Base-by-base conservation (phyloP, 1,140 invertebrate genomes). In the Tetramorium alpestre region DNA sequence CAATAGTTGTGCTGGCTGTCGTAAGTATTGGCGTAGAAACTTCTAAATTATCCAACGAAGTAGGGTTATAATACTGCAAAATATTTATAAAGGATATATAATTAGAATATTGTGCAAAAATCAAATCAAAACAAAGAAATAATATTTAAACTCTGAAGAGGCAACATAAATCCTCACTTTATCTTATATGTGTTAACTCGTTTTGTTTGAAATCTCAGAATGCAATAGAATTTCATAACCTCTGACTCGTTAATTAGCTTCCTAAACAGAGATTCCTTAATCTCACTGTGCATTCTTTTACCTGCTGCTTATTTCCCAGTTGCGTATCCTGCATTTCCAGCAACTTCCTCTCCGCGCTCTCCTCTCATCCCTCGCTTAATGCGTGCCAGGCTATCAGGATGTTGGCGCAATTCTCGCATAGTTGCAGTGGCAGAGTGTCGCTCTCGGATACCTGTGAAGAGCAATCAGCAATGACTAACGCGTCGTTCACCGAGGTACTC, bases 331-430 rank as follows among this genome's bases (percentile, higher is more conserved):
- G 93, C 67, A 95, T 90, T 44, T 92, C 89, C 13, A 94, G 18
- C 25, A 97, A 92, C 77, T 95, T 95, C 28, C 92, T 92, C 86
- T 97, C 96, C 5, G 97, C 96, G 77, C 96, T 95, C 25, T n/a
- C n/a, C n/a, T n/a, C n/a, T n/a, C 96, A 96, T 85, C 95, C 95
- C 81, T 96, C 91, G 25, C 96, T 94, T 51, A 97, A 94, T 82
- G 97, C 96, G 91, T 97, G 96, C 96, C 96, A 97, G 0, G 96
- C 95, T 51, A 97, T 90, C 25, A 97, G 88, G 0, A 96, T 96
- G 64, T 95, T 96, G 0, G 96, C 96, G 92, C 97, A 97, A 75
- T 96, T 95, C 88, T 96, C 96, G 94, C 97, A 97, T 60, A 97
- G 93, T 85, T 96, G 95, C 7, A 95, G 89, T 1, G 97, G 97